phyloP scores from a whole-genome alignment of 2,113 vertebrate species.

The Oceanites oceanicus region DNA sequence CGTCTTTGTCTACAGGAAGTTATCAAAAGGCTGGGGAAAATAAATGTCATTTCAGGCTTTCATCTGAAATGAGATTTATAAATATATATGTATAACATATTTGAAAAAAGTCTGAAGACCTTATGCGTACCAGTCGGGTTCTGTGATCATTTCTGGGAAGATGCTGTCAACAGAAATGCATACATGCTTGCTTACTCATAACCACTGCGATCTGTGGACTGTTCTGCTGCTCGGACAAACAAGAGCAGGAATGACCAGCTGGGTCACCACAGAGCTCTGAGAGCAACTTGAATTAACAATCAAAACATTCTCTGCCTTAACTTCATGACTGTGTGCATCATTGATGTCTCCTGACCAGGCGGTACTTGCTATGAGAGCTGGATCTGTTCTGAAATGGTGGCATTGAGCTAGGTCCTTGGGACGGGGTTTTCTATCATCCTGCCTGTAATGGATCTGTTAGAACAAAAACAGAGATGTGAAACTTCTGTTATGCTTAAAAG shows the following conservation, averaged over 20 bases:
- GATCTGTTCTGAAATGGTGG: background rate
- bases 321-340: background rate
- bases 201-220: background rate
- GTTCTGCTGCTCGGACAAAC: background rate
- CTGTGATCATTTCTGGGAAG: conserved; percentile 27
- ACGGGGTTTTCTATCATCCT: background rate
- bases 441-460: background rate
- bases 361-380: background rate
- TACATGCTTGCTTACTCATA: background rate
- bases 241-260: conserved; percentile 6
- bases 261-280: conserved; percentile 7
- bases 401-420: background rate
- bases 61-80: background rate
- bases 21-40: background rate
- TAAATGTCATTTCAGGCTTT: background rate
- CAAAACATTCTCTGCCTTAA: background rate
- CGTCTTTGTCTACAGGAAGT: background rate
- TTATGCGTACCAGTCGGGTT: background rate
- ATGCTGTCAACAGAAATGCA: background rate
- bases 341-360: background rate
- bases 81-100: background rate
- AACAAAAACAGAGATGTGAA: background rate
- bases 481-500: background rate
- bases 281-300: conserved; percentile 23
- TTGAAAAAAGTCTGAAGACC: background rate